Evolutionary conservation across 1,140 invertebrate genomes (phyloP), one percentile per base, ranked within the genome.

Genomic region (Bombus difficillimus): DNA sequence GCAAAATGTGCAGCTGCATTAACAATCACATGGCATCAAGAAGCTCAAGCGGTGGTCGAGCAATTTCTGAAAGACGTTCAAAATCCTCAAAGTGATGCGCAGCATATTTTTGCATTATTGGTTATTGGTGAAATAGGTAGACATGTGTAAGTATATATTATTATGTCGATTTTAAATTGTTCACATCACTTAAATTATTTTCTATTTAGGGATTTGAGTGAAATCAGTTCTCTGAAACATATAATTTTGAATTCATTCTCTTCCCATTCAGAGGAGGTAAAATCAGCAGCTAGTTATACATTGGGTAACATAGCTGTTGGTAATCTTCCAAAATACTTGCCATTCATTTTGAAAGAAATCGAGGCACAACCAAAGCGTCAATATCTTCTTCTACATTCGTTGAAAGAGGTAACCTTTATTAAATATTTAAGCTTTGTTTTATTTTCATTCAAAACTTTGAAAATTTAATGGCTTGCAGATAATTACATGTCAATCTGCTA

Each of bases 111-210:
- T 95, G 97, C 98, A 73, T 95, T 99, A 37, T 95, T 99, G 12
- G 98, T 99, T 22, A 97, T 99, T 90, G 99, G 99, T 22, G 99
- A 99, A 96, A 99, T 99, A 89, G 99, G 99, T 10, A 96, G 98
- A 90, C 97, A 99, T 91, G 97, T 99, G 98, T 98, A 96, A 97
- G 97, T 94, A 68, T 57, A 39, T 28, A 32, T 25, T 43, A 43
- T 64, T 18, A 81, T 43, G 28, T 72, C 2, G 15, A n/a, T 69
- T 22, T 57, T 9, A 6, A 47, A 3, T 8, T 22, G 18, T 13
- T 66, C 25, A 9, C 22, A 5, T 68, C 13, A 28, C 28, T 37
- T 73, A 43, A 37, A 53, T 32, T 10, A 47, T 37, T 80, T 81
- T 91, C 89, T 90, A 95, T 96, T n/a, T 93, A 98, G 98, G 89